These are phyloP conservation scores for Actinia tenebrosa DNA, from an alignment of 64 coral and sea anemone genomes.

Conservation along the genomic window DNA sequence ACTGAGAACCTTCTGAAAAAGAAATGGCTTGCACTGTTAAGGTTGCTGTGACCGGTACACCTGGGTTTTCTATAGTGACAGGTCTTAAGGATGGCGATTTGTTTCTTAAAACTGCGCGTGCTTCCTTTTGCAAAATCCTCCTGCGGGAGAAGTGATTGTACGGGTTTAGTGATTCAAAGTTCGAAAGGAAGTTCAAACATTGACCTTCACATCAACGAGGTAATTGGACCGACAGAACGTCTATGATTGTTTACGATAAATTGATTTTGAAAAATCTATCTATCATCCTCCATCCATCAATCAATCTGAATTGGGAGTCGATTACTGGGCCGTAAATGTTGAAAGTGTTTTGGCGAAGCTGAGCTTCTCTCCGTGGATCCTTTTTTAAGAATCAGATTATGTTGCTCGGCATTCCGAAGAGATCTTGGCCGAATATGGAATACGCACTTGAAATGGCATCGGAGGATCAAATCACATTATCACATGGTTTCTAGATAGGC, in stretches of 20 bases:
- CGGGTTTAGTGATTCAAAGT: background rate
- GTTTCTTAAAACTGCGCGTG: background rate
- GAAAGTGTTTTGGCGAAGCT: background rate
- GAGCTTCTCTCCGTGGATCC: background rate
- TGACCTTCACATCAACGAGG: constrained; percentile 5
- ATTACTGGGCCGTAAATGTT: background rate
- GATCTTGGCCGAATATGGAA: constrained; percentile 17
- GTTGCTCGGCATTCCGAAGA: background rate
- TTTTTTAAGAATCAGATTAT: constrained; percentile 11
- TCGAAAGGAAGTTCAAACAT: background rate
- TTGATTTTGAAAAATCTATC: constrained; percentile 7
- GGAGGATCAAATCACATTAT: background rate
- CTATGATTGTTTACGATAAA: background rate
- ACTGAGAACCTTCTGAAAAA: background rate
- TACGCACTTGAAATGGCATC: background rate
- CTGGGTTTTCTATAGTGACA: background rate
- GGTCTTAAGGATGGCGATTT: background rate
- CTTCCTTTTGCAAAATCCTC: background rate
- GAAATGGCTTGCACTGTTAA: background rate
- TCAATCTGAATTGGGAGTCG: constrained; percentile 4
- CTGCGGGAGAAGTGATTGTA: background rate
- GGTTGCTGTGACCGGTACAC: background rate
- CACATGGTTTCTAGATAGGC: constrained; percentile 5
- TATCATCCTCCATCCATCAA: constrained; percentile 11
- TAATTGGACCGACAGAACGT: background rate